phyloP scores from a whole-genome alignment of 2,113 vertebrate species.

The Urocynchramus pylzowi region DNA sequence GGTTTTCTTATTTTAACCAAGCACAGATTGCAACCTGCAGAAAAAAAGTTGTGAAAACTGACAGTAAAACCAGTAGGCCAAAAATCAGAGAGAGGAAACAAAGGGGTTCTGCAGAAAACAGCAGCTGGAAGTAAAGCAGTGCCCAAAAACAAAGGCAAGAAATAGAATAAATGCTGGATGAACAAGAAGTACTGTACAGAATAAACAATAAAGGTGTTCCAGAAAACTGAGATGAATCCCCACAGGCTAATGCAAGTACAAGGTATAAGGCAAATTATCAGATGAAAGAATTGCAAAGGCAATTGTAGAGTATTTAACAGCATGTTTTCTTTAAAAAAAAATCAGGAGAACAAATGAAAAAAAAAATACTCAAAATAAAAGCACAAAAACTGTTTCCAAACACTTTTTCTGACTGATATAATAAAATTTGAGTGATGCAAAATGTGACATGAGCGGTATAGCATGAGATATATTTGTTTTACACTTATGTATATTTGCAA shows the following conservation, averaged over 20 bases:
- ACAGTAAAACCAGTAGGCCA: background rate
- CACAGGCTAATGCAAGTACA: background rate
- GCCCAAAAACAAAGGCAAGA: background rate
- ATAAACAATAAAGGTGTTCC: background rate
- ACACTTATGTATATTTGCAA: background rate
- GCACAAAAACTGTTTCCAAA: background rate
- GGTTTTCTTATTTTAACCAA: background rate
- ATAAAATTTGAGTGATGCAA: background rate
- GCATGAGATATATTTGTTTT: fast-evolving
- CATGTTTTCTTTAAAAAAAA: background rate
- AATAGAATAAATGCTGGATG: background rate
- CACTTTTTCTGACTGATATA: background rate
- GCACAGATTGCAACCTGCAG: background rate
- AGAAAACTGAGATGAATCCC: background rate
- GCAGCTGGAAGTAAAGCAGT: background rate
- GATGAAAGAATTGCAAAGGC: background rate
- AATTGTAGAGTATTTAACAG: background rate
- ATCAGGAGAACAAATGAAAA: background rate
- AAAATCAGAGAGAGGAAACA: background rate
- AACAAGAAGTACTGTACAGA: background rate
- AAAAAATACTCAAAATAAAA: background rate
- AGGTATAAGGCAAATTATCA: background rate
- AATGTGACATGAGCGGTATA: background rate
- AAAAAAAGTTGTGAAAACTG: background rate
- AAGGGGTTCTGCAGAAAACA: background rate